phyloP scores from a whole-genome alignment of 2,797 vertebrate genomes.

The Trichosurus vulpecula region DNA sequence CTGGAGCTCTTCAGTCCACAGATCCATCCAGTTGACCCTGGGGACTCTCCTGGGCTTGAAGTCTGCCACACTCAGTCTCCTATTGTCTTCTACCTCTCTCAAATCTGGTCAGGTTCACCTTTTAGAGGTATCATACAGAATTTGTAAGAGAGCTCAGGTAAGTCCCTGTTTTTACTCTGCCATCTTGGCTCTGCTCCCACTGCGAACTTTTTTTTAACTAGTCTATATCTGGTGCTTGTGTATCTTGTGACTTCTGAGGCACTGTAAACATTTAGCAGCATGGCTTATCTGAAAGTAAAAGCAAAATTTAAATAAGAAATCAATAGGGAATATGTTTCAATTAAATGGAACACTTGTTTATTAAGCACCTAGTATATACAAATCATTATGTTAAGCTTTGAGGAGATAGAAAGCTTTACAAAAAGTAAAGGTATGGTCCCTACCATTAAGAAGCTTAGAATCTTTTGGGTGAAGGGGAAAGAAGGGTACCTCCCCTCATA shows the following conservation, averaged over 20 bases:
- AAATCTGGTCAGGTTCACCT: no score
- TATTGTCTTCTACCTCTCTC: no score
- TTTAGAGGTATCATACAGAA: no score
- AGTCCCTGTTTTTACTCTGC: no score
- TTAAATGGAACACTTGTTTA: background rate
- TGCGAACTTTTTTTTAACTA: constrained; percentile 15
- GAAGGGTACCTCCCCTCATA: no score
- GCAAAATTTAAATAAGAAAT: background rate
- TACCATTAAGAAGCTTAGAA: background rate
- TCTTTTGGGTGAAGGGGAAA: background rate
- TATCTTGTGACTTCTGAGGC: background rate
- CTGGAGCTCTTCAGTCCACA: no score
- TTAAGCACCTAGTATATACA: background rate
- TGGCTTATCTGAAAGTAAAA: background rate
- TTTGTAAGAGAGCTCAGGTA: no score
- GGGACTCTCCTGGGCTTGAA: no score
- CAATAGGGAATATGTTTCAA: background rate
- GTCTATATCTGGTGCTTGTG: background rate
- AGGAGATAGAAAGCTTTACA: background rate
- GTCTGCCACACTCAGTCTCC: no score
- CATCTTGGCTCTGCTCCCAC: no score
- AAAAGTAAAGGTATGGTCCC: background rate
- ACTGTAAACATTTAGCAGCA: background rate
- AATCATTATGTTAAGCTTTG: background rate
- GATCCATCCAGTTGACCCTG: no score